Evolutionary conservation across 2,797 vertebrate genomes (phyloP).

Genomic region (Margarornis squamiger): DNA sequence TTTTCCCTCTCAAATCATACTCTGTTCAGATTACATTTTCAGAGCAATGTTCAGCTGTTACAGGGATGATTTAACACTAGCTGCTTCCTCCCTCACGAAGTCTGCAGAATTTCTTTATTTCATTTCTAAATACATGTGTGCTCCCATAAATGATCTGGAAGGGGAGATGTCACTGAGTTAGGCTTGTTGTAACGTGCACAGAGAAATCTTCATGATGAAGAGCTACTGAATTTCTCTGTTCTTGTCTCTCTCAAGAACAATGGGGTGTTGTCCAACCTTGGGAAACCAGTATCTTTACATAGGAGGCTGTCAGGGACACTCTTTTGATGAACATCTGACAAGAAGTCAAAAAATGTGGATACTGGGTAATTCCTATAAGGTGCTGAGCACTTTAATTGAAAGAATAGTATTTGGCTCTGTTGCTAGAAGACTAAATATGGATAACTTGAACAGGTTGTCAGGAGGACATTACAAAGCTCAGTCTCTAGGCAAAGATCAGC

Average conservation of each 20-base stretch:
- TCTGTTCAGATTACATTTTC: not conserved
- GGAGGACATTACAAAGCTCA: not conserved
- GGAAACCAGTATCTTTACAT: not conserved
- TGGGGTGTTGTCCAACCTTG: not conserved
- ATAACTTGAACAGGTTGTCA: not conserved
- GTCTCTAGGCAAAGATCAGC: not conserved
- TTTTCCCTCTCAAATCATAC: not conserved
- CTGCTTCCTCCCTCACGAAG: fast-evolving
- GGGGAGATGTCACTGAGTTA: not conserved
- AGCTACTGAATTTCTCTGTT: not conserved
- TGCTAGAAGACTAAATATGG: not conserved
- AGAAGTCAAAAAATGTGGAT: not conserved
- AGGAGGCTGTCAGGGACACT: not conserved
- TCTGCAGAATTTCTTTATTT: not conserved
- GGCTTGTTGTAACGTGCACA: not conserved
- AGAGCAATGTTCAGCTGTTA: not conserved
- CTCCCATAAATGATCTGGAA: not conserved
- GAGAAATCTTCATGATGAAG: not conserved
- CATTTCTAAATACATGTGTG: fast-evolving
- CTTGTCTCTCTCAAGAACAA: not conserved
- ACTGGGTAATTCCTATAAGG: not conserved
- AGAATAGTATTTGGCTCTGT: not conserved
- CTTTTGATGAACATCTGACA: not conserved
- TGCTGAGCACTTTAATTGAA: not conserved
- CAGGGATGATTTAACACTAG: not conserved